Evolutionary conservation across 2,888 invertebrate species (phyloP).

Genomic region (Hirudinaria manillensis): DNA sequence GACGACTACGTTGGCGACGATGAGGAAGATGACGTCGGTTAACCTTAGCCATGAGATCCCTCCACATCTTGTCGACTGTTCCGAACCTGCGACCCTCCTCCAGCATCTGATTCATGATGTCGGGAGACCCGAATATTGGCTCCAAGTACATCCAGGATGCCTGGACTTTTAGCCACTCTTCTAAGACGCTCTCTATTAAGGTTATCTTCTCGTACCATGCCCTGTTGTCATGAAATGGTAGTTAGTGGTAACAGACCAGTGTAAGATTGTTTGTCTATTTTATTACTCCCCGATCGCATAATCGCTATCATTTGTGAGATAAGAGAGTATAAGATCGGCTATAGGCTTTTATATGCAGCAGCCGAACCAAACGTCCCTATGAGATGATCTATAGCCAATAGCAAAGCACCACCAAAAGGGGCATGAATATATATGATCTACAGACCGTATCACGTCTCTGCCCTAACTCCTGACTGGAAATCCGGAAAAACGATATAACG

Average conservation of each 20-base stretch:
- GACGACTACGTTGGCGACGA: too few species aligned
- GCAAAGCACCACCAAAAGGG: too few species aligned
- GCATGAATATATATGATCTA: too few species aligned
- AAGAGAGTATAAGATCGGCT: not conserved
- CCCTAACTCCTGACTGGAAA: too few species aligned
- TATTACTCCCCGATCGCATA: not conserved
- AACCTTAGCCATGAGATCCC: slow-evolving; percentile 75
- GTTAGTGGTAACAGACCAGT: not conserved
- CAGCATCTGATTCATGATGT: slow-evolving; percentile 94
- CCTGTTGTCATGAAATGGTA: slow-evolving; percentile 58
- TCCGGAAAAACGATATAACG: too few species aligned
- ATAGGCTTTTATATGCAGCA: not conserved
- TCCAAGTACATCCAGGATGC: slow-evolving; percentile 94
- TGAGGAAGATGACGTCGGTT: not conserved
- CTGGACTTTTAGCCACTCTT: slow-evolving; percentile 91
- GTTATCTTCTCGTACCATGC: slow-evolving; percentile 83
- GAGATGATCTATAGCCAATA: not conserved
- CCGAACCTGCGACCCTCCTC: slow-evolving; percentile 89
- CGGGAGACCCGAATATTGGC: slow-evolving; percentile 91
- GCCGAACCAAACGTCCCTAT: not conserved
- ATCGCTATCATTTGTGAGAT: not conserved
- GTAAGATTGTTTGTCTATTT: not conserved
- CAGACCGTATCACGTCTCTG: too few species aligned
- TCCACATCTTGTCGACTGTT: slow-evolving; percentile 93
- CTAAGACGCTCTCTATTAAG: slow-evolving; percentile 81